phyloP scores from a whole-genome alignment of 1,140 invertebrate genomes.

The Drosophila santomea region DNA sequence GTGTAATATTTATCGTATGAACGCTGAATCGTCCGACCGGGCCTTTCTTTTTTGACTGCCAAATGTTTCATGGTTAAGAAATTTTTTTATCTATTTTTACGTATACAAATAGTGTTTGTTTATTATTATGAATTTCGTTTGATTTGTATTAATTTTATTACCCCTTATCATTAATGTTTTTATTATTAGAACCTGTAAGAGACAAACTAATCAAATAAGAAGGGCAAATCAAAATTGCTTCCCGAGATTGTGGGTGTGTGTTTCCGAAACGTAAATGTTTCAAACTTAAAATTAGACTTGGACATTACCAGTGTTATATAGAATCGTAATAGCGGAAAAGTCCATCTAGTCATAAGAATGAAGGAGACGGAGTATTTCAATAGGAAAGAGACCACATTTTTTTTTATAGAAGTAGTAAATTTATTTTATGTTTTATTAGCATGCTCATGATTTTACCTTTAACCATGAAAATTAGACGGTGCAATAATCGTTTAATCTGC shows the following conservation, averaged over 20 bases:
- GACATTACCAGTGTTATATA: not conserved
- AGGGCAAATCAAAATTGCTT: slow-evolving; percentile 21
- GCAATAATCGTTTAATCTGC: not conserved
- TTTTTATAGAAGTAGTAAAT: not conserved
- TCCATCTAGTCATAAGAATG: slow-evolving; percentile 70
- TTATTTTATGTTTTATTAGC: slow-evolving; percentile 1
- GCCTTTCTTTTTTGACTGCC: slow-evolving; percentile 57
- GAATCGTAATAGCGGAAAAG: slow-evolving; percentile 16
- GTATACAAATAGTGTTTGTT: slow-evolving; percentile 44
- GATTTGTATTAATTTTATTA: slow-evolving; percentile 51
- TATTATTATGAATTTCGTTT: slow-evolving; percentile 20
- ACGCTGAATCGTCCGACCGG: slow-evolving; percentile 41
- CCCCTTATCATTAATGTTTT: slow-evolving; percentile 9
- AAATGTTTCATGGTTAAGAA: slow-evolving; percentile 59
- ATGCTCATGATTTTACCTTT: not conserved
- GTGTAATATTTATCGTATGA: slow-evolving; percentile 19
- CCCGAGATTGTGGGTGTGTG: slow-evolving; percentile 4
- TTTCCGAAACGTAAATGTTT: not conserved
- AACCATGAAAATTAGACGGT: not conserved
- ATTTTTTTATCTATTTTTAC: slow-evolving; percentile 50
- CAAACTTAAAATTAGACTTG: slow-evolving; percentile 8
- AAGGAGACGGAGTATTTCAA: slow-evolving; percentile 14
- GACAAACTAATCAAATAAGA: slow-evolving; percentile 19
- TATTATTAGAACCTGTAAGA: slow-evolving; percentile 2
- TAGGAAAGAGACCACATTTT: slow-evolving; percentile 1